phyloP scores from a whole-genome alignment of 2,113 vertebrate genomes.

The Rhea pennata region DNA sequence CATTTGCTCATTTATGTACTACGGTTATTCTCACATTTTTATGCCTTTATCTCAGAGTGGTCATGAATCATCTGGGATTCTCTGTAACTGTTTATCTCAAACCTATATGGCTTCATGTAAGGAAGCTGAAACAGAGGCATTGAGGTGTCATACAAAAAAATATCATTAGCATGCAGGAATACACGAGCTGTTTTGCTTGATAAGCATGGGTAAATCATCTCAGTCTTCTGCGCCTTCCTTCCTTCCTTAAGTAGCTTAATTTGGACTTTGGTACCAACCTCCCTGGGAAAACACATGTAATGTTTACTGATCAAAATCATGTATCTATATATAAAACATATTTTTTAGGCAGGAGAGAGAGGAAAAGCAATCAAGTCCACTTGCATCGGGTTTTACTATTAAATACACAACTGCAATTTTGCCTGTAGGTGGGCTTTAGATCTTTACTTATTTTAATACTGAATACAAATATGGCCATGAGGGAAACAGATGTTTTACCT shows the following conservation, averaged over 20 bases:
- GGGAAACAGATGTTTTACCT: constrained; percentile 16
- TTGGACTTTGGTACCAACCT: not conserved
- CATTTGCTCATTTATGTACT: not conserved
- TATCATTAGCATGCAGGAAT: not conserved
- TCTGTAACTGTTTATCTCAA: not conserved
- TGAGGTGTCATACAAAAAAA: not conserved
- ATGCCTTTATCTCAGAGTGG: accelerated
- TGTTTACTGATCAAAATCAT: not conserved
- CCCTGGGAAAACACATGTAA: not conserved
- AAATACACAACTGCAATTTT: not conserved
- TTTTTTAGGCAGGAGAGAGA: not conserved
- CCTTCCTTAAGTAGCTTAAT: not conserved
- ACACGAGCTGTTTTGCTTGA: not conserved
- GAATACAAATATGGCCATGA: constrained; percentile 10
- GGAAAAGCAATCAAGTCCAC: not conserved
- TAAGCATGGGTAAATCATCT: not conserved
- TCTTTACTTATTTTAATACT: not conserved
- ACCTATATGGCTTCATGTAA: not conserved
- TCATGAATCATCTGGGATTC: not conserved
- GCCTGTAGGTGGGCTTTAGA: not conserved
- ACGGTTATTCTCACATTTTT: not conserved
- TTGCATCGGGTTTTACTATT: not conserved
- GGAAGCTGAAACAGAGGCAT: not conserved
- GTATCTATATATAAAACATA: not conserved
- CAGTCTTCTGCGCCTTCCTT: not conserved